These are phyloP conservation scores for Calephelis nemesis DNA, from an alignment of 1,140 invertebrate species.

Conservation along the genomic window DNA sequence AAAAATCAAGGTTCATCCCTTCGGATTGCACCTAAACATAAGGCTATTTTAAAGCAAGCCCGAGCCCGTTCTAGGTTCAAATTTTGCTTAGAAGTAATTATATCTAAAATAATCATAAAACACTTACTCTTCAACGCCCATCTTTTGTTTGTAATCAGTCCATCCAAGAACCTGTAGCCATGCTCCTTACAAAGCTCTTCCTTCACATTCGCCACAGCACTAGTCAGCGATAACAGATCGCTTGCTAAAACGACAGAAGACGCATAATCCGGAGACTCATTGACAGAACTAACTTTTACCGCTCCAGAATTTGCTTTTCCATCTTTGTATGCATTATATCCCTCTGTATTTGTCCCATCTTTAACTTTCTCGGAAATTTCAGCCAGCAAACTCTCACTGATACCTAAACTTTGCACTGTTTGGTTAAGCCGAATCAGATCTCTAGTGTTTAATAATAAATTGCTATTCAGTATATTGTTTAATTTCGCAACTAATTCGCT, in stretches of 20 bases:
- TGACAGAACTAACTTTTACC: constrained; percentile 41
- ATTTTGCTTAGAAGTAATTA: too few species aligned
- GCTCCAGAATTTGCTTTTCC: constrained; percentile 32
- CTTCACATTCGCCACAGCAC: constrained; percentile 64
- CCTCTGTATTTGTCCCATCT: constrained; percentile 29
- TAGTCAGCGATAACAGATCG: constrained; percentile 64
- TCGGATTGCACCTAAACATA: too few species aligned
- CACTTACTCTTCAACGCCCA: constrained; percentile 81
- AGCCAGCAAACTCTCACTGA: constrained; percentile 49
- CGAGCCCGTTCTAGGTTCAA: too few species aligned
- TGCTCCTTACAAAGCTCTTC: constrained; percentile 74
- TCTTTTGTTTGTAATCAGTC: constrained; percentile 70
- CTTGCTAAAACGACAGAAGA: constrained; percentile 69
- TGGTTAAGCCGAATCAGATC: constrained; percentile 43
- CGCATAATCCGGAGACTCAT: constrained; percentile 68
- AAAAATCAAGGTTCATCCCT: too few species aligned
- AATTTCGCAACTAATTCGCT: constrained; percentile 47
- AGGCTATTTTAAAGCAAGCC: too few species aligned
- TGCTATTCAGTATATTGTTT: constrained; percentile 40
- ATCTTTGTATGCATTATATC: constrained; percentile 51
- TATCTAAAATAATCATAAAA: not conserved
- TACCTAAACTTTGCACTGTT: constrained; percentile 46
- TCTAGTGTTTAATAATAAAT: constrained; percentile 41
- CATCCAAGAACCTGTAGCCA: constrained; percentile 70
- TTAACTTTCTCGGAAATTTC: constrained; percentile 47